Percentiles rank a stretch among this genome's conserved stretches.
phyloP scores from a whole-genome alignment of 2,888 invertebrate species.

The Gnatocerus cornutus region DNA sequence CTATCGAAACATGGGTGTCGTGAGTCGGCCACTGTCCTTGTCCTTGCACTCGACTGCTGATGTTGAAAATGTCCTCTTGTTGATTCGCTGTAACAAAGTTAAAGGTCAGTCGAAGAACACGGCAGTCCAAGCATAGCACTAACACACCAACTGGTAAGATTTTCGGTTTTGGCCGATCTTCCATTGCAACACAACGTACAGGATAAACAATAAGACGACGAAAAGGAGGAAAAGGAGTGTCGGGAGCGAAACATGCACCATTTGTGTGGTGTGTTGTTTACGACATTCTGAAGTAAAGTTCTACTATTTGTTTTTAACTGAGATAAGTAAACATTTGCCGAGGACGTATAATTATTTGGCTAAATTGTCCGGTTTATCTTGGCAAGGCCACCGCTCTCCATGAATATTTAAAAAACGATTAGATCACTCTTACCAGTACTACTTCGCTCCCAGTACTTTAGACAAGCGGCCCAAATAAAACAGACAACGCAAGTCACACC shows the following conservation, averaged over 20 bases:
- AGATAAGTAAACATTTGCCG: conserved; percentile 41
- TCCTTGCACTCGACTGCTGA: conserved; percentile 57
- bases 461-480: conserved; percentile 34
- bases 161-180: conserved; percentile 32
- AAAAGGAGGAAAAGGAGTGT: conserved; percentile 54
- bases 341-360: conserved; percentile 39
- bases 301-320: conserved; percentile 33
- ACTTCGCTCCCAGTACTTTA: conserved; percentile 15
- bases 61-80: conserved; percentile 59
- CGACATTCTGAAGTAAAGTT: conserved; percentile 21
- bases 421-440: conserved; percentile 31
- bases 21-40: conserved; percentile 55
- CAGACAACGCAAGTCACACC: conserved; percentile 25
- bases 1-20: conserved; percentile 57
- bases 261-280: conserved; percentile 35
- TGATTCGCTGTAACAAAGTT: conserved; percentile 59
- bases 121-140: neutral
- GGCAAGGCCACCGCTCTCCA: conserved; percentile 30
- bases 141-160: conserved; percentile 26
- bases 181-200: conserved; percentile 57
- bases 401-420: conserved; percentile 12
- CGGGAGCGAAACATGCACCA: conserved; percentile 40
- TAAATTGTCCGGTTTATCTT: conserved; percentile 34
- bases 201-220: conserved; percentile 53
- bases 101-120: conserved; percentile 15